Percentiles rank a stretch among this genome's conserved stretches.
Conservation (phyloP, 1,140 invertebrate species). For the Heliconius melpomene region DNA sequence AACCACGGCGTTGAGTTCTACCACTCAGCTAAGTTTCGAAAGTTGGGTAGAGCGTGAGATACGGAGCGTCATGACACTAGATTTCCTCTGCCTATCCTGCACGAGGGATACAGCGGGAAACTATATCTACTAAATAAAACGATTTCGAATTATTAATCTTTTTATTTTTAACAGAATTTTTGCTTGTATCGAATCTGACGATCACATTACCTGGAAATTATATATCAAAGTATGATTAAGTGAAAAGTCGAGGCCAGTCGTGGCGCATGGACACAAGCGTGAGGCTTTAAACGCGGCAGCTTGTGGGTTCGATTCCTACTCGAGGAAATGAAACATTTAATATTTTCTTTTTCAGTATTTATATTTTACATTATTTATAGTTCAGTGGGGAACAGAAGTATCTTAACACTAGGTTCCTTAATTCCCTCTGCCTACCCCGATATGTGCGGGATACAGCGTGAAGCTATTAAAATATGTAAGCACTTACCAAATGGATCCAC, state of each 20-base stretch:
- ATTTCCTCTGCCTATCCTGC: too few species aligned
- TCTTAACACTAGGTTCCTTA: neutral
- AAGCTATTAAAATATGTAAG: too few species aligned
- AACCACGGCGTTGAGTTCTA: too few species aligned
- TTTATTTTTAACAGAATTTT: neutral
- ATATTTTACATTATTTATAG: too few species aligned
- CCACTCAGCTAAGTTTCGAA: too few species aligned
- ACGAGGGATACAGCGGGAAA: too few species aligned
- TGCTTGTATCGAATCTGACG: neutral
- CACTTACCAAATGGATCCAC: conserved; percentile 18
- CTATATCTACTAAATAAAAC: neutral
- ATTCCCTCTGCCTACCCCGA: too few species aligned
- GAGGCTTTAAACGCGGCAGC: neutral
- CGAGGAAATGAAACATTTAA: neutral
- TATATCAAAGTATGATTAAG: neutral
- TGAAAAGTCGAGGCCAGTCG: too few species aligned
- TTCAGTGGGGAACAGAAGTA: too few species aligned
- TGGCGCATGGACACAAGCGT: neutral
- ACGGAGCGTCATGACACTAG: too few species aligned
- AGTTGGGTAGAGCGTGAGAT: too few species aligned
- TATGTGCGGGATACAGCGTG: too few species aligned
- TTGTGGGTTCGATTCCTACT: neutral
- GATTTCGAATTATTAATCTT: neutral
- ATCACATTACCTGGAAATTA: neutral
- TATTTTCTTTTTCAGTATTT: neutral